Evolutionary conservation across 2,113 vertebrate genomes (phyloP).

Genomic region (human (Homo sapiens)): DNA sequence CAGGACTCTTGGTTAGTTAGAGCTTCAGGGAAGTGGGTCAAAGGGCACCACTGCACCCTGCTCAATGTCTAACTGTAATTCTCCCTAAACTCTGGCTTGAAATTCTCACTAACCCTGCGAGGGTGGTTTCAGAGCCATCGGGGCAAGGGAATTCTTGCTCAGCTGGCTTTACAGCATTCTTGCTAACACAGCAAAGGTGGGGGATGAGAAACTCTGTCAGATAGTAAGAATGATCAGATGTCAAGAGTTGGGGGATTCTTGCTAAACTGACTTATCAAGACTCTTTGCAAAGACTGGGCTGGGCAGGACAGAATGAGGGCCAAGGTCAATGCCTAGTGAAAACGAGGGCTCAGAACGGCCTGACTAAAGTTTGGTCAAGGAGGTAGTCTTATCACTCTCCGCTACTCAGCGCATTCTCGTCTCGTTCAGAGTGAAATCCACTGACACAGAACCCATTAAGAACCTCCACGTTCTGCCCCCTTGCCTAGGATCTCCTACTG

Average conservation of each 20-base stretch:
- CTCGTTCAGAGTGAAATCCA: neutral
- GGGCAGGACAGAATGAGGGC: neutral
- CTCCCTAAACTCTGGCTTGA: too few relatives aligned
- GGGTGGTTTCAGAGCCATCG: neutral
- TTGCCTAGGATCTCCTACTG: neutral
- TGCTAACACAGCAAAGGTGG: too few relatives aligned
- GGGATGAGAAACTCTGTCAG: neutral
- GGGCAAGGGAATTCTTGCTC: neutral
- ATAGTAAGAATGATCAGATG: neutral
- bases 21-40: too few relatives aligned
- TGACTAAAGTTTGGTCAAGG: neutral
- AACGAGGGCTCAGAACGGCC: neutral
- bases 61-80: too few relatives aligned
- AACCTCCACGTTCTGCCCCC: neutral
- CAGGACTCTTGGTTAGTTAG: too few relatives aligned
- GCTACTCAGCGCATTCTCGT: neutral
- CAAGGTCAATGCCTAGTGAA: neutral
- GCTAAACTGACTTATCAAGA: neutral
- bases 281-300: neutral
- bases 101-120: too few relatives aligned
- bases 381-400: neutral
- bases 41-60: too few relatives aligned
- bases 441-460: neutral
- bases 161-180: neutral
- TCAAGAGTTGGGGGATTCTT: neutral